phyloP scores from a whole-genome alignment of 1,140 invertebrate species.

The Drosophila bocqueti region DNA sequence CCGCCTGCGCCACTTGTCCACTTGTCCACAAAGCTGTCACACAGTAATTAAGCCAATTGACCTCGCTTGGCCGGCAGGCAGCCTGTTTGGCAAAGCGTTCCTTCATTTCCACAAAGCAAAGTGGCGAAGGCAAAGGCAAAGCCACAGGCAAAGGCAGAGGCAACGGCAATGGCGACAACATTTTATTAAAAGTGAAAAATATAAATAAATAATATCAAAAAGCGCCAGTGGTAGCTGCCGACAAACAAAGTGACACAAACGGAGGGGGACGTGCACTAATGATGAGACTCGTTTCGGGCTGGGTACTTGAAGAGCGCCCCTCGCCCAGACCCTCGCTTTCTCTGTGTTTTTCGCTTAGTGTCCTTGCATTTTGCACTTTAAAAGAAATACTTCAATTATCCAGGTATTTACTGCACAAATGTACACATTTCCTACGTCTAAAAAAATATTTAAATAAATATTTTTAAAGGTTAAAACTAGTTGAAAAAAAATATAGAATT shows the following conservation, averaged over 20 bases:
- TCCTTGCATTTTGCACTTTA: constrained; percentile 40
- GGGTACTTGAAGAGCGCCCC: constrained; percentile 41
- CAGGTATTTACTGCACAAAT: background rate
- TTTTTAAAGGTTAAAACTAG: too few relatives aligned
- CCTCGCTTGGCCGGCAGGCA: constrained; percentile 56
- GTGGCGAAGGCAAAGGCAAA: constrained; percentile 17
- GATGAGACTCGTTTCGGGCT: constrained; percentile 54
- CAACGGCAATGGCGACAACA: constrained; percentile 36
- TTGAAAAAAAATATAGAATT: background rate
- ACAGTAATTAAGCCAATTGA: constrained; percentile 84
- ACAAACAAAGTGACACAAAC: constrained; percentile 64
- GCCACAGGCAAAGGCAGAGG: constrained; percentile 11
- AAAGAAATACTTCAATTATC: background rate
- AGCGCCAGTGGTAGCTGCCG: constrained; percentile 36
- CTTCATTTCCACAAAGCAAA: constrained; percentile 22
- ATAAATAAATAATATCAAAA: constrained; percentile 70
- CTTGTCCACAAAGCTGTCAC: constrained; percentile 55
- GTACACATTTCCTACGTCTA: background rate
- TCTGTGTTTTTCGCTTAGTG: constrained; percentile 22
- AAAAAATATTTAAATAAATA: background rate
- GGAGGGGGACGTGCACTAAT: constrained; percentile 55
- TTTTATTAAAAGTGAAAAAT: constrained; percentile 73
- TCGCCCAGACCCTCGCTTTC: constrained; percentile 4
- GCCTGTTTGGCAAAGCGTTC: constrained; percentile 59
- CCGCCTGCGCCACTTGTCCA: constrained; percentile 13